Percentiles rank a stretch among this genome's conserved stretches.
Conservation (phyloP, 2,113 vertebrate genomes). For the Amia ocellicauda region DNA sequence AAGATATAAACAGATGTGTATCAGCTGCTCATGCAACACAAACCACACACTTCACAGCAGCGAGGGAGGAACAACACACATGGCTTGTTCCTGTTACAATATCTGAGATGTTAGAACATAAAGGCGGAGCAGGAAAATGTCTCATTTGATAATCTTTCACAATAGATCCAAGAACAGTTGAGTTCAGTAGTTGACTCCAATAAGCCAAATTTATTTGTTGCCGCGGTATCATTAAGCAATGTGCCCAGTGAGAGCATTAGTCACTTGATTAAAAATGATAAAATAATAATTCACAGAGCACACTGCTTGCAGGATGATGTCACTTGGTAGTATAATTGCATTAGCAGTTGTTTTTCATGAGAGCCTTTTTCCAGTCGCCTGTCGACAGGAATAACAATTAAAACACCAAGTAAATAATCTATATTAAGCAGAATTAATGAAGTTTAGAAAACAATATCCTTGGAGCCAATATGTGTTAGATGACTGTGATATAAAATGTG, state of each 20-base stretch:
- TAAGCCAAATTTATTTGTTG: slow-evolving; percentile 44
- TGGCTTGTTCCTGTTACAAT: slow-evolving; percentile 26
- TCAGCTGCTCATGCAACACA: slow-evolving; percentile 16
- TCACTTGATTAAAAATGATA: slow-evolving; percentile 56
- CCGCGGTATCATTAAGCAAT: slow-evolving; percentile 52
- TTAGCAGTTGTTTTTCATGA: slow-evolving; percentile 58
- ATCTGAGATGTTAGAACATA: slow-evolving; percentile 35
- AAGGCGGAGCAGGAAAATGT: slow-evolving; percentile 50
- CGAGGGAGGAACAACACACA: background rate
- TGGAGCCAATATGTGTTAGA: no score
- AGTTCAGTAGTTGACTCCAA: slow-evolving; percentile 41
- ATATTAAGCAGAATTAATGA: slow-evolving; percentile 30
- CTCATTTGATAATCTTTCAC: slow-evolving; percentile 44
- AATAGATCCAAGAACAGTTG: slow-evolving; percentile 34
- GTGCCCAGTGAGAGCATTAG: slow-evolving; percentile 45
- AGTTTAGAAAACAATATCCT: no score
- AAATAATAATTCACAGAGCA: slow-evolving; percentile 48
- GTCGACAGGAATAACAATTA: slow-evolving; percentile 36
- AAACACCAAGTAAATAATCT: slow-evolving; percentile 41
- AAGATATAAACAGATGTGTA: slow-evolving; percentile 29
- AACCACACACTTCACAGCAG: slow-evolving; percentile 2
- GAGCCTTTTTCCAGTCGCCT: slow-evolving; percentile 45
- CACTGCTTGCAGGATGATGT: slow-evolving; percentile 48
- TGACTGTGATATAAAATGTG: no score
- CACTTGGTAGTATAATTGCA: slow-evolving; percentile 48